Conservation (phyloP, 2,797 vertebrate genomes). For the Chiroxiphia lanceolata region DNA sequence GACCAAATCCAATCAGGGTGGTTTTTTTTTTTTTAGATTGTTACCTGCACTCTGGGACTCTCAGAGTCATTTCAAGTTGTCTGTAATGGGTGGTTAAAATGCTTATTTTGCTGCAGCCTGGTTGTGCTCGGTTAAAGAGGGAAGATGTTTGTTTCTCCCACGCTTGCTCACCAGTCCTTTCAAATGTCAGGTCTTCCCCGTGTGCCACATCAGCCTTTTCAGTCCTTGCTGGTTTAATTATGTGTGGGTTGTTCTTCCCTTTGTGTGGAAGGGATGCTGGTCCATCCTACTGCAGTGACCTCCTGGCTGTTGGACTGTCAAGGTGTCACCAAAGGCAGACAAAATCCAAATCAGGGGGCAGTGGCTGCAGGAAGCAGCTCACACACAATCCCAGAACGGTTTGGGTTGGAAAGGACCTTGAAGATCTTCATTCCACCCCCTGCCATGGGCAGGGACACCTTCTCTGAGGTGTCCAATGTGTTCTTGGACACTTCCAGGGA, state of each 20-base stretch:
- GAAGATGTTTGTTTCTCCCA: not conserved
- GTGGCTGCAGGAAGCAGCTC: not conserved
- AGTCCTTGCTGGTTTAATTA: not conserved
- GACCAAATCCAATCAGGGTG: not conserved
- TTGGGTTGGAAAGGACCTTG: not conserved
- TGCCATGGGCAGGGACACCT: not conserved
- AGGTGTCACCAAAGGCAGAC: rapidly evolving
- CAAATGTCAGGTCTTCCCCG: not conserved
- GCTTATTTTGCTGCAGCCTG: not conserved
- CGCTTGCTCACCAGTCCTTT: not conserved
- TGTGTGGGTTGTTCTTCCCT: not conserved
- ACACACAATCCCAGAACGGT: not conserved
- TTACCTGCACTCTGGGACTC: not conserved
- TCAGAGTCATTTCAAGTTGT: not conserved
- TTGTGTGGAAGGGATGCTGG: not conserved
- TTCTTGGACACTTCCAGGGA: not conserved
- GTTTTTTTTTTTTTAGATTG: not conserved
- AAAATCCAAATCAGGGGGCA: not conserved
- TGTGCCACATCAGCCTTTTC: not conserved
- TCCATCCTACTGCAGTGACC: not conserved
- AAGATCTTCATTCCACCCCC: not conserved
- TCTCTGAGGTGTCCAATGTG: not conserved
- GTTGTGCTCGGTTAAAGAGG: not conserved
- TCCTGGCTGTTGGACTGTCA: not conserved
- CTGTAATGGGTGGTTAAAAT: not conserved